A percentile compares a stretch with the other conserved stretches of the same genome.
These are phyloP conservation scores for Maniola hyperantus DNA, from an alignment of 2,888 invertebrate genomes.

Conservation along the genomic window DNA sequence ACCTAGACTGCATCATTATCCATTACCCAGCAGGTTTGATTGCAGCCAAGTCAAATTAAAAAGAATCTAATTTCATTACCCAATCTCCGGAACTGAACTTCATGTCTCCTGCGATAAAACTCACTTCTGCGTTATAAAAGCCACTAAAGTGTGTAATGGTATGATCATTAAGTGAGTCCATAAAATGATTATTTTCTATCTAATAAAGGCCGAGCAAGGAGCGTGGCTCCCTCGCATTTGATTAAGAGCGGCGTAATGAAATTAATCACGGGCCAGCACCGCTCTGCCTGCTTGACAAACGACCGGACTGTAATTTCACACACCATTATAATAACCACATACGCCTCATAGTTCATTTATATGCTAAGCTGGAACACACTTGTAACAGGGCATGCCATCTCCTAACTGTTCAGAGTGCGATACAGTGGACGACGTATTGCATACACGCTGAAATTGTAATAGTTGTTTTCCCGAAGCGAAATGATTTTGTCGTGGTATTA, in stretches of 20 bases:
- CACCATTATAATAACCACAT: constrained; percentile 60
- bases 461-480: too few relatives aligned
- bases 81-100: too few relatives aligned
- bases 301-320: constrained; percentile 79
- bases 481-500: too few relatives aligned
- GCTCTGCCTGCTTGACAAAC: constrained; percentile 71
- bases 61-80: too few relatives aligned
- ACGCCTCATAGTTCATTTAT: constrained; percentile 9
- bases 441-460: too few relatives aligned
- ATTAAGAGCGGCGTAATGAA: constrained; percentile 78
- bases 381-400: too few relatives aligned
- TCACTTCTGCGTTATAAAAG: background rate
- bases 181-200: constrained; percentile 37
- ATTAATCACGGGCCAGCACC: constrained; percentile 77
- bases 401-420: too few relatives aligned
- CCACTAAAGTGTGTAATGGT: constrained; percentile 12
- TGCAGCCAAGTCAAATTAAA: too few relatives aligned
- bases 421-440: too few relatives aligned
- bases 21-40: too few relatives aligned
- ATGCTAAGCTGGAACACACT: too few relatives aligned
- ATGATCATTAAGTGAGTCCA: constrained; percentile 24
- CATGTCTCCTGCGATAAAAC: background rate
- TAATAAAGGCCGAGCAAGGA: constrained; percentile 30
- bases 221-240: constrained; percentile 52
- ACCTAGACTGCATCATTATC: too few relatives aligned